Conservation (phyloP, 2,113 vertebrate species). For the Megaceryle maxima region DNA sequence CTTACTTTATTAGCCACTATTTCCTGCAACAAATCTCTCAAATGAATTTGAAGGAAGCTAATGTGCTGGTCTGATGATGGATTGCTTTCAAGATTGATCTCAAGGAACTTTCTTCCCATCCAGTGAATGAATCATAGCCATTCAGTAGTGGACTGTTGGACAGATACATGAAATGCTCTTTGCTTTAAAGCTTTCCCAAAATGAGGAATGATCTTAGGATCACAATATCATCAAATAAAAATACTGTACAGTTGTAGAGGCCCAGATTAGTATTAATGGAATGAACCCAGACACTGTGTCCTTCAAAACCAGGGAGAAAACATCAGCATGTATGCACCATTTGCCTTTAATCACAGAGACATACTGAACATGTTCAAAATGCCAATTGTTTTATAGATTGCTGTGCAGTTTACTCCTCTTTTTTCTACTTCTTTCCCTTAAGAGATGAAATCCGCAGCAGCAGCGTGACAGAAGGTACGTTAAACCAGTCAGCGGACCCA, state of each 20-base stretch:
- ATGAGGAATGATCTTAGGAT: background rate
- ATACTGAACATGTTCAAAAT: background rate
- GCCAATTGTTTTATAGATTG: constrained; percentile 8
- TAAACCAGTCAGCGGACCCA: background rate
- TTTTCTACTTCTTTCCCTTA: background rate
- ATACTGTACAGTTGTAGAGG: background rate
- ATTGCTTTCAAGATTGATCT: constrained; percentile 32
- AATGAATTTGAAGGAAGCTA: constrained; percentile 28
- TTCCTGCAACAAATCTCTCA: constrained; percentile 24
- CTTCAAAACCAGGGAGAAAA: constrained; percentile 2
- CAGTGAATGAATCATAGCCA: background rate
- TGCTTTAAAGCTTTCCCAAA: background rate
- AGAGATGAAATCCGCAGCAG: background rate
- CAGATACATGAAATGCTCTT: background rate
- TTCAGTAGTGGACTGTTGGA: background rate
- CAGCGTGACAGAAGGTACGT: background rate
- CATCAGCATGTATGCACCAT: background rate
- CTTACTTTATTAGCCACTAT: constrained; percentile 28
- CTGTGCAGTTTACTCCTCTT: background rate
- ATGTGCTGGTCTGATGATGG: background rate
- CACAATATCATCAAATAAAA: background rate
- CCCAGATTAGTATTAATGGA: background rate
- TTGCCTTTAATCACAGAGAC: constrained; percentile 11
- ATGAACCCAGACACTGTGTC: background rate
- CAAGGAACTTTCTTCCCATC: constrained; percentile 12